phyloP scores from a whole-genome alignment of 2,797 vertebrate species.

The Megaceryle alcyon region DNA sequence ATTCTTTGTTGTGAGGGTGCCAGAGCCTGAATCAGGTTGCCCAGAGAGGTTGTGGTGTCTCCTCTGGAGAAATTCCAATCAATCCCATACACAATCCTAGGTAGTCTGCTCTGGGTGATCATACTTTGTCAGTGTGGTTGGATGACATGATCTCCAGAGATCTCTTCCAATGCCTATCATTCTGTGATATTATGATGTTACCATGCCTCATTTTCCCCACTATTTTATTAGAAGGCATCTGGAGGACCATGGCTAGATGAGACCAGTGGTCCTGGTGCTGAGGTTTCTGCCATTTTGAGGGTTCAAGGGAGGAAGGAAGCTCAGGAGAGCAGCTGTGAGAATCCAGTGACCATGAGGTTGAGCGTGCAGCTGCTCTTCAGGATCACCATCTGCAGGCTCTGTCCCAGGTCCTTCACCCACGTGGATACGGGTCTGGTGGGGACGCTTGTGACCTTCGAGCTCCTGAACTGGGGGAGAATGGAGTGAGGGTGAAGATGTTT shows the following conservation, averaged over 20 bases:
- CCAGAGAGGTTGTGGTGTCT: background rate
- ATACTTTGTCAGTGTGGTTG: background rate
- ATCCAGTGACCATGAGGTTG: background rate
- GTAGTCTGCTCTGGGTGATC: background rate
- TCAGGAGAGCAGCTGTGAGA: background rate
- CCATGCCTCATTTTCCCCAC: background rate
- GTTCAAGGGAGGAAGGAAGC: background rate
- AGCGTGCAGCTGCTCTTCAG: background rate
- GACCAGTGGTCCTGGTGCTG: rapidly evolving
- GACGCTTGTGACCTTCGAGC: background rate
- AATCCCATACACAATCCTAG: background rate
- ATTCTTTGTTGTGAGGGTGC: background rate
- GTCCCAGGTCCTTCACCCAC: background rate
- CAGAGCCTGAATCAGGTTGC: background rate
- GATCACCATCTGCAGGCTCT: background rate
- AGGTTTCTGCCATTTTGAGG: too few species aligned
- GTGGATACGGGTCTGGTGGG: background rate
- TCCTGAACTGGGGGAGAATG: background rate
- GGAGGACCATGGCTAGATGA: background rate
- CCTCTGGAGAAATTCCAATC: background rate
- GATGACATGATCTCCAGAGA: background rate
- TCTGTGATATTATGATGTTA: background rate
- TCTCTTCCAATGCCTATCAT: background rate
- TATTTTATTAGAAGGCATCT: background rate
- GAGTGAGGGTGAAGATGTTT: too few species aligned